These are phyloP conservation scores for Delphinus delphis DNA, from an alignment of 2,113 vertebrate genomes.

Conservation along the genomic window DNA sequence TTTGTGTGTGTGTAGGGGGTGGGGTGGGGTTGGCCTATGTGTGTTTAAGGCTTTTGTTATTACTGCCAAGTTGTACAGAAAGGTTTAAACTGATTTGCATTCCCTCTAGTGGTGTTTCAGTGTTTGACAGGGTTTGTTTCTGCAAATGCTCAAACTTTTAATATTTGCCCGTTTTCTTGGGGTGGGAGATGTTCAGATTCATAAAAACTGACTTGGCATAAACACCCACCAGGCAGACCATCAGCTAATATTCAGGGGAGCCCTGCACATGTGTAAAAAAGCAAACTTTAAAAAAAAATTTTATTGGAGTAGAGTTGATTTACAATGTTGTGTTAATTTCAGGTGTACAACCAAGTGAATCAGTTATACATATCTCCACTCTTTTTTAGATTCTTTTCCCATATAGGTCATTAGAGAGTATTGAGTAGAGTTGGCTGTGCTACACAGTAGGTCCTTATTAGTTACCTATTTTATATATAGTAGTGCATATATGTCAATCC, in stretches of 20 bases:
- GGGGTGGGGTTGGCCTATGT: background rate
- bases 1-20: too few relatives aligned
- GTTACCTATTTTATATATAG: too few relatives aligned
- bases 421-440: too few relatives aligned
- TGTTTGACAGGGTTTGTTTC: background rate
- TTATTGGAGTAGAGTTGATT: too few relatives aligned
- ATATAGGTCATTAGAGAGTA: too few relatives aligned
- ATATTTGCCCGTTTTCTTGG: background rate
- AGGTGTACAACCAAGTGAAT: too few relatives aligned
- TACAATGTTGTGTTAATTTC: too few relatives aligned
- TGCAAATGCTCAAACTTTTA: background rate
- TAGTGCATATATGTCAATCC: too few relatives aligned
- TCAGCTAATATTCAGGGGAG: background rate
- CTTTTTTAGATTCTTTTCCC: too few relatives aligned
- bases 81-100: background rate
- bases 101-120: background rate
- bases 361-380: too few relatives aligned
- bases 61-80: background rate
- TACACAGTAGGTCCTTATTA: too few relatives aligned
- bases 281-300: background rate
- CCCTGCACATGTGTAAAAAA: background rate
- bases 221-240: background rate
- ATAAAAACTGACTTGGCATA: background rate
- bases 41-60: background rate
- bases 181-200: background rate